These are phyloP conservation scores for Ophion ventricosus DNA, from an alignment of 2,888 invertebrate genomes.

Conservation along the genomic window DNA sequence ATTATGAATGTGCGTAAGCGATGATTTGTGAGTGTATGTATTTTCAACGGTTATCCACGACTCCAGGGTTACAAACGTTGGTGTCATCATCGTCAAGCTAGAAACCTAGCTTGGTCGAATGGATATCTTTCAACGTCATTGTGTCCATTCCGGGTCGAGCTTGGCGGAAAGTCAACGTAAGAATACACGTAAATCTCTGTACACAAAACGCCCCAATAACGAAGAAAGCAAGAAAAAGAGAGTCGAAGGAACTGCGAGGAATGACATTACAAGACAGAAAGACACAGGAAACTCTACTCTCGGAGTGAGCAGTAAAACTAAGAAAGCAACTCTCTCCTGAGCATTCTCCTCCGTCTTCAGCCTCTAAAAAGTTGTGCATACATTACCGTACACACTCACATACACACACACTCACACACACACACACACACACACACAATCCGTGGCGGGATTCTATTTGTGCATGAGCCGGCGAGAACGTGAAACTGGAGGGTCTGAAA, in stretches of 20 bases:
- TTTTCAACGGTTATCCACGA: background rate
- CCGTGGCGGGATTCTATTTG: constrained; percentile 13
- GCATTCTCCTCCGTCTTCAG: constrained; percentile 42
- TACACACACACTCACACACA: constrained; percentile 50
- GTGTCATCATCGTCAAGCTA: constrained; percentile 13
- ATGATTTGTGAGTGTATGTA: constrained; percentile 11
- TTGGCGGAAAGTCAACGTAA: constrained; percentile 38
- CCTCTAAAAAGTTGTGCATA: constrained; percentile 64
- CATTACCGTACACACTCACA: constrained; percentile 50
- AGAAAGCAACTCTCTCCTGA: constrained; percentile 45
- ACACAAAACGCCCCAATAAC: constrained; percentile 8
- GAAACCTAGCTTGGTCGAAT: constrained; percentile 1
- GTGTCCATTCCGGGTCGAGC: constrained; percentile 2
- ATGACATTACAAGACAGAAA: constrained; percentile 15
- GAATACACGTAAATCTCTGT: constrained; percentile 49
- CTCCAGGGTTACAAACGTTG: constrained; percentile 23
- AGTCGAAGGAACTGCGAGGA: background rate
- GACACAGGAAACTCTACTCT: constrained; percentile 7
- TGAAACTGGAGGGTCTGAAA: constrained; percentile 55
- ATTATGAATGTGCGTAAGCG: background rate
- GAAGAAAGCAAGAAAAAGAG: background rate
- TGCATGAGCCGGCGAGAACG: constrained; percentile 40
- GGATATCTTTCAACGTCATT: constrained; percentile 13
- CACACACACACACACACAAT: constrained; percentile 17
- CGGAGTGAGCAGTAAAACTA: constrained; percentile 54